phyloP scores from a whole-genome alignment of 2,888 invertebrate genomes.

The Rhaphigaster nebulosa region DNA sequence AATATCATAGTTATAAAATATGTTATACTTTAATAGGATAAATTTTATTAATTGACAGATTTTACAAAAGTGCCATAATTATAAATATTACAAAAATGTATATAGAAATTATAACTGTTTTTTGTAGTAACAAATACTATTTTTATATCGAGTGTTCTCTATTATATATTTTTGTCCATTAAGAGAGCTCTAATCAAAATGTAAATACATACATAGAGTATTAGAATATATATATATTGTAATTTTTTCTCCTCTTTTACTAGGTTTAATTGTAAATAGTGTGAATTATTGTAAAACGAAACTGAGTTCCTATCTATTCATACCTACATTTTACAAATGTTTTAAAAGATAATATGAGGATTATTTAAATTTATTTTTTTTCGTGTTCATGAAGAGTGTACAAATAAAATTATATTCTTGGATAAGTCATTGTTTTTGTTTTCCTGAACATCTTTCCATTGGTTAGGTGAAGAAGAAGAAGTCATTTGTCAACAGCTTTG shows the following conservation, averaged over 20 bases:
- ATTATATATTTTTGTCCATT: neutral
- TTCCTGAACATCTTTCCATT: neutral
- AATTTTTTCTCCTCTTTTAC: neutral
- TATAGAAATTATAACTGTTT: neutral
- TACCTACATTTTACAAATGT: neutral
- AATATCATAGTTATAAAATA: neutral
- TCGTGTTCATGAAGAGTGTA: neutral
- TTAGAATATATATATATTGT: neutral
- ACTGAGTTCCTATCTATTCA: neutral
- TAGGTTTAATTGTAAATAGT: neutral
- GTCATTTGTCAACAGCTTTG: constrained; percentile 35
- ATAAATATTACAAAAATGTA: neutral
- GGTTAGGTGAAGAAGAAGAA: neutral
- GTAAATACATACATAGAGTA: neutral
- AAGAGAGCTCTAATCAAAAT: constrained; percentile 41
- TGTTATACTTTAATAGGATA: neutral
- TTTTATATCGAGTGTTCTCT: constrained; percentile 3
- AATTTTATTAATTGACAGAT: neutral
- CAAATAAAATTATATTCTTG: constrained; percentile 33
- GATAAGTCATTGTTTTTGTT: neutral
- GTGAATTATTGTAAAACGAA: neutral
- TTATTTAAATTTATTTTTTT: neutral
- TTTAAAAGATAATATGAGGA: neutral
- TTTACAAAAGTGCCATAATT: neutral
- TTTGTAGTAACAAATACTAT: neutral